Percentiles rank a stretch among this genome's conserved stretches.
Evolutionary conservation across 2,888 invertebrate genomes (phyloP).

Genomic region (Stenchaetothrips biformis): DNA sequence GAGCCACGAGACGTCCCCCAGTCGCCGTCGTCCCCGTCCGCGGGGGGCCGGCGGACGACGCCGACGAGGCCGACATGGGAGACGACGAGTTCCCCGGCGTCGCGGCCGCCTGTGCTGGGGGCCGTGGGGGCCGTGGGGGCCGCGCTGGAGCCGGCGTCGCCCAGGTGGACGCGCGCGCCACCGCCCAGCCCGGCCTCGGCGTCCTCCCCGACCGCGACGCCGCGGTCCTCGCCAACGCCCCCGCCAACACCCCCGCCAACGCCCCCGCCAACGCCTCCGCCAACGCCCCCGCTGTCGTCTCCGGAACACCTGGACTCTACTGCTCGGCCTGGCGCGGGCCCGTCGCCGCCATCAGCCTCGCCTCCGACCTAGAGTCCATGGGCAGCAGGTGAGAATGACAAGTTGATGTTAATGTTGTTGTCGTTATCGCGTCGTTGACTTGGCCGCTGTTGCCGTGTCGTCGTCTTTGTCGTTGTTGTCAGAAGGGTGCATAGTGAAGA

Average conservation of each 20-base stretch:
- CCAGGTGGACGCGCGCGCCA: not conserved
- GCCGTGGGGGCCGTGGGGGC: not conserved
- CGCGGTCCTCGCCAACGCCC: not conserved
- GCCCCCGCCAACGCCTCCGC: not conserved
- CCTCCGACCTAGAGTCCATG: conserved; percentile 7
- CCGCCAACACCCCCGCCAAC: not conserved
- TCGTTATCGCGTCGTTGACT: too few species aligned
- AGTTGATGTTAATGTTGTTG: too few species aligned
- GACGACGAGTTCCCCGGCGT: not conserved
- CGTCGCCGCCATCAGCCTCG: not conserved
- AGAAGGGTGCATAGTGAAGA: not conserved
- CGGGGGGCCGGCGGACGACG: not conserved
- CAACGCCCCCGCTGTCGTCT: not conserved
- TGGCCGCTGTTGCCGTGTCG: not conserved
- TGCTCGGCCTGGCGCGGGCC: not conserved
- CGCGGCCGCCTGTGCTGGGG: too few species aligned
- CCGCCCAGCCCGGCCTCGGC: not conserved
- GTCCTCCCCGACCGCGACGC: not conserved
- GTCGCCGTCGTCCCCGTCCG: not conserved
- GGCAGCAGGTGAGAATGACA: not conserved
- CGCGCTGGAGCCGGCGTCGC: not conserved
- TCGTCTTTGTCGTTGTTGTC: not conserved
- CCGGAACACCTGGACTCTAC: not conserved
- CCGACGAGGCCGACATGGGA: too few species aligned
- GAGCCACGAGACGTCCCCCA: not conserved